Evolutionary conservation across 2,888 invertebrate genomes (phyloP).

Genomic region (Eustalomyia histrio): DNA sequence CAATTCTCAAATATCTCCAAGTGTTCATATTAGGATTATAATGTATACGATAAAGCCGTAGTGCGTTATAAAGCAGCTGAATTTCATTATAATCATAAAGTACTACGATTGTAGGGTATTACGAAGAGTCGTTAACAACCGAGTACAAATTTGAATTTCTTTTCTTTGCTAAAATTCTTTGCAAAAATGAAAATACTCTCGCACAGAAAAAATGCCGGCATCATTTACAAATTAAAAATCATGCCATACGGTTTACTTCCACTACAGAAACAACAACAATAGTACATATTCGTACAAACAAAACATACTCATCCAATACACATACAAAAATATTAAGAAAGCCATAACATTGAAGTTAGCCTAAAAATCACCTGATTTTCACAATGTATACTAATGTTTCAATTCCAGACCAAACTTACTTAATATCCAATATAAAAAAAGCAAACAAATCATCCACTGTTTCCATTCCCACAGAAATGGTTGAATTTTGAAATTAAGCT

Average conservation of each 20-base stretch:
- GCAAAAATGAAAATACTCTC: neutral
- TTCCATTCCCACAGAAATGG: neutral
- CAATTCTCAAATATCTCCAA: too few relatives aligned
- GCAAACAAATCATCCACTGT: neutral
- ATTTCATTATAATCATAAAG: too few relatives aligned
- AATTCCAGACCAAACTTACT: conserved; percentile 57
- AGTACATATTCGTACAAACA: conserved; percentile 4
- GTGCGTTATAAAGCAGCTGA: too few relatives aligned
- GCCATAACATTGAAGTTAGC: conserved; percentile 52
- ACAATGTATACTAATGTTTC: conserved; percentile 71
- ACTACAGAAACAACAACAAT: conserved; percentile 10
- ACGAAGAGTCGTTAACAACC: neutral
- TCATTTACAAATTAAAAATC: conserved; percentile 59
- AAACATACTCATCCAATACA: conserved; percentile 1
- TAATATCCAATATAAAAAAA: conserved; percentile 3
- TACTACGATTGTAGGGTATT: neutral
- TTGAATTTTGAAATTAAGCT: neutral
- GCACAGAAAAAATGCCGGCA: conserved; percentile 59
- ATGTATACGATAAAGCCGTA: too few relatives aligned
- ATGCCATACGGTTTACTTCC: conserved; percentile 40
- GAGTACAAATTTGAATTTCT: neutral
- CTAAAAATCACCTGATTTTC: conserved; percentile 77
- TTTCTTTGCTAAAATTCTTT: conserved; percentile 38
- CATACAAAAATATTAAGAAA: conserved; percentile 19
- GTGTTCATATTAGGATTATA: too few relatives aligned